Evolutionary conservation across 2,797 vertebrate species (phyloP).

Genomic region (Acrocephalus scirpaceus): DNA sequence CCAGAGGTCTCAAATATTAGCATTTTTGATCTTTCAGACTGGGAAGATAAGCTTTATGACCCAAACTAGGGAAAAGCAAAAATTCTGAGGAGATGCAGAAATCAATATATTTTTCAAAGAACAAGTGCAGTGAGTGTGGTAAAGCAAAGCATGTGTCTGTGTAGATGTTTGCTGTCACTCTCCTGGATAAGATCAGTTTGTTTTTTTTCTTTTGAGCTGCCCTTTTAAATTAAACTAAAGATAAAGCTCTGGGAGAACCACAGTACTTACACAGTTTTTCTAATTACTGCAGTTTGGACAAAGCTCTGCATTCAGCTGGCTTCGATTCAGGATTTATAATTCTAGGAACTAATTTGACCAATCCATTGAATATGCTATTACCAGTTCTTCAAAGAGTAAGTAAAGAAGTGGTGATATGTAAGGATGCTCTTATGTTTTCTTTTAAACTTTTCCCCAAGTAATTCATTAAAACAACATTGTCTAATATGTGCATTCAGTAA

Average conservation of each 20-base stretch:
- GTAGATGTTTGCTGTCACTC: background rate
- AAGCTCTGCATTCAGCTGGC: constrained; percentile 96
- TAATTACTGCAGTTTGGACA: constrained; percentile 87
- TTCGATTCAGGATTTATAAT: constrained; percentile 94
- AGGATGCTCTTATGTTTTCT: background rate
- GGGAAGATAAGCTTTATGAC: background rate
- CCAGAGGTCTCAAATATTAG: background rate
- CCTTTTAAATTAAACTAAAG: background rate
- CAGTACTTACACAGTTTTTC: background rate
- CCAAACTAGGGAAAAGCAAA: background rate
- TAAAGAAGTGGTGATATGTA: constrained; percentile 14
- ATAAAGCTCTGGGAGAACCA: background rate
- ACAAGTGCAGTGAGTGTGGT: background rate
- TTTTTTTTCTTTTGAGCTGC: background rate
- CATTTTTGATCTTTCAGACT: background rate
- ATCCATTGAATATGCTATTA: constrained; percentile 95
- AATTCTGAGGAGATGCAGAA: background rate
- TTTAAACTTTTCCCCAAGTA: background rate
- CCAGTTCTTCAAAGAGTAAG: constrained; percentile 93
- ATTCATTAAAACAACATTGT: background rate
- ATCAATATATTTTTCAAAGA: background rate
- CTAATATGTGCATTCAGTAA: background rate
- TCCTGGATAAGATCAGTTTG: background rate
- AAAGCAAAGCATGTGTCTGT: background rate
- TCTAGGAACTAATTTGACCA: constrained; percentile 95